Percentiles rank a stretch among this genome's conserved stretches.
phyloP scores from a whole-genome alignment of 2,113 vertebrate species.

The Carollia perspicillata region DNA sequence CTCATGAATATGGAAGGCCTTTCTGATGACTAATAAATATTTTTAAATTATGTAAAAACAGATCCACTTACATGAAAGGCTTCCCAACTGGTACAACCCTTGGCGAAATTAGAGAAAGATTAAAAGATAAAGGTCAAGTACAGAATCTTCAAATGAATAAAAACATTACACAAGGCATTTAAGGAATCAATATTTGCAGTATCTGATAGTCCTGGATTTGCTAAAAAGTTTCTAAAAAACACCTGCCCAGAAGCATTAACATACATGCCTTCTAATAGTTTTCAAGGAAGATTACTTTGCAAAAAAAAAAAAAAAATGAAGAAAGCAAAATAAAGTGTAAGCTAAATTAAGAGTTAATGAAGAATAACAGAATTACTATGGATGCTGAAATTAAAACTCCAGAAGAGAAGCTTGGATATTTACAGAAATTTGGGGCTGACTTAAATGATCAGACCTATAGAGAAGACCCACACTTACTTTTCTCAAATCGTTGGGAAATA shows the following conservation, averaged over 20 bases:
- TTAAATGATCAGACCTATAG: slow-evolving; percentile 85
- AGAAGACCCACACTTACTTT: slow-evolving; percentile 89
- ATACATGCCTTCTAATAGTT: slow-evolving; percentile 88
- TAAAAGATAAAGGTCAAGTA: slow-evolving; percentile 86
- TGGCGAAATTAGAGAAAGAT: slow-evolving; percentile 91
- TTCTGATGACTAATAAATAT: slow-evolving; percentile 86
- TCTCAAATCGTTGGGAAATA: slow-evolving; percentile 85
- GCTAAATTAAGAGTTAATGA: slow-evolving; percentile 89
- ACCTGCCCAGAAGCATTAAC: slow-evolving; percentile 88
- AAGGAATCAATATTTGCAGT: slow-evolving; percentile 90
- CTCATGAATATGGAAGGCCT: slow-evolving; percentile 76
- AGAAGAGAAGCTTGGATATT: slow-evolving; percentile 86
- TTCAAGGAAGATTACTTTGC: slow-evolving; percentile 82
- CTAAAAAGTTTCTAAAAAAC: slow-evolving; percentile 87
- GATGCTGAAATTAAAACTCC: slow-evolving; percentile 88
- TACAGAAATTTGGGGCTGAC: slow-evolving; percentile 88
- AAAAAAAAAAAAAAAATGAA: slow-evolving; percentile 88
- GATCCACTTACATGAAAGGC: slow-evolving; percentile 93
- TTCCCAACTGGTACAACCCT: slow-evolving; percentile 87
- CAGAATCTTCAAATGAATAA: slow-evolving; percentile 92
- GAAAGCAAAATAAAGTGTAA: slow-evolving; percentile 85
- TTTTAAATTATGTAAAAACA: slow-evolving; percentile 86
- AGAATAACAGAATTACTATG: slow-evolving; percentile 85
- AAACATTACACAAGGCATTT: slow-evolving; percentile 85
- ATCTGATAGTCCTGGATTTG: slow-evolving; percentile 86